phyloP scores from a whole-genome alignment of 2,888 invertebrate species.

The Zeuzera pyrina region DNA sequence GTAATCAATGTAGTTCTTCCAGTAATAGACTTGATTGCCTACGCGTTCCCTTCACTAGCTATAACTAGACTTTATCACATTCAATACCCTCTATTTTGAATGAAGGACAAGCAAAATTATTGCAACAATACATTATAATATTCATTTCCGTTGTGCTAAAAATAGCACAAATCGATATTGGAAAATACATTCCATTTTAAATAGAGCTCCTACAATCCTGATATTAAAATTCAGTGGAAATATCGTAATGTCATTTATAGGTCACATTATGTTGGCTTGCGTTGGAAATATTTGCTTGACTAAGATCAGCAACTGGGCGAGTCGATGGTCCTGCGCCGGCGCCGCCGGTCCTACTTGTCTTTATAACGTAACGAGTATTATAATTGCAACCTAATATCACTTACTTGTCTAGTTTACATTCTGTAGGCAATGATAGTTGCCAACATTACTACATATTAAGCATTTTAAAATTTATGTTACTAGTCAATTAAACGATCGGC shows the following conservation, averaged over 20 bases:
- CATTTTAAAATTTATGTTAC: no score
- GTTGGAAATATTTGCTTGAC: constrained; percentile 9
- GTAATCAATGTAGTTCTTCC: no score
- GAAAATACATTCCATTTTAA: not conserved
- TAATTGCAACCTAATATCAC: constrained; percentile 27
- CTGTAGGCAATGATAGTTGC: not conserved
- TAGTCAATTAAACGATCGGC: no score
- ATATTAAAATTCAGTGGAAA: not conserved
- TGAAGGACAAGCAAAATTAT: no score
- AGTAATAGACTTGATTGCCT: constrained; percentile 18
- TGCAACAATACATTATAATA: no score
- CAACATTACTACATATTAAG: no score
- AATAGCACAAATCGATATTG: no score
- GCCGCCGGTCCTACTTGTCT: constrained; percentile 14
- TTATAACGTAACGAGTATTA: constrained; percentile 21
- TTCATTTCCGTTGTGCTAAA: no score
- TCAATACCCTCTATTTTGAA: no score
- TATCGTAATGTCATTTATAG: not conserved
- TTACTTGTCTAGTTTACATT: constrained; percentile 2
- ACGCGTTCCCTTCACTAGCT: constrained; percentile 31
- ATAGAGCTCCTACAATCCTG: not conserved
- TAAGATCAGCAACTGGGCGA: constrained; percentile 10
- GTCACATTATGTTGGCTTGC: constrained; percentile 5
- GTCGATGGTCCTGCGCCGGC: constrained; percentile 21
- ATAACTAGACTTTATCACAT: no score